A percentile compares a stretch with the other conserved stretches of the same genome.
These are phyloP conservation scores for Erythrocercus mccallii DNA, from an alignment of 2,113 vertebrate genomes.

Conservation along the genomic window DNA sequence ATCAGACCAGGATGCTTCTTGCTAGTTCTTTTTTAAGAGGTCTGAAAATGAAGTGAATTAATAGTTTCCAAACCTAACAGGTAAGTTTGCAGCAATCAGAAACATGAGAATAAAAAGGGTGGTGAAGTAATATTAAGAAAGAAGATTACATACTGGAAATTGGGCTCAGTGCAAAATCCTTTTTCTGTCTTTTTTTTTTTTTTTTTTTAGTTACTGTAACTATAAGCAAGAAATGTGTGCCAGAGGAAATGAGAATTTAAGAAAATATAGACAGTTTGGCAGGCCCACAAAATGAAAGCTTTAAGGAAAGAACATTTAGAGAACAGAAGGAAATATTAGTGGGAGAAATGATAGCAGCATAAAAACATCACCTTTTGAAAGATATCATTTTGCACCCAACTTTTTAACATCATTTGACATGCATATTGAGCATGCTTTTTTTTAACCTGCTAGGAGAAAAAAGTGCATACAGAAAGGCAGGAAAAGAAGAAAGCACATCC, in stretches of 20 bases:
- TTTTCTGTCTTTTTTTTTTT: neutral
- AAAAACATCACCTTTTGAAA: conserved; percentile 1
- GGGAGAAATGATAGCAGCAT: conserved; percentile 13
- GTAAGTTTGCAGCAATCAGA: conserved; percentile 40
- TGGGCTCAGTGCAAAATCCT: conserved; percentile 41
- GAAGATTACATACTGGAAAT: conserved; percentile 63
- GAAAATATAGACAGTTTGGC: conserved; percentile 65
- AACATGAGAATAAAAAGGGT: conserved; percentile 38
- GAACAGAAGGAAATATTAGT: conserved; percentile 56
- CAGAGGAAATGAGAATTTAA: conserved; percentile 71
- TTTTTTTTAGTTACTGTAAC: conserved; percentile 22
- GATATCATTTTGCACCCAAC: neutral
- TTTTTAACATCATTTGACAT: neutral
- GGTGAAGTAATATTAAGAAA: conserved; percentile 56
- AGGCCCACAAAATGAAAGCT: conserved; percentile 44
- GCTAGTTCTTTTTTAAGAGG: neutral
- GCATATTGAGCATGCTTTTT: neutral
- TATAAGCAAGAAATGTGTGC: conserved; percentile 38
- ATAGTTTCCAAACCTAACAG: conserved; percentile 42
- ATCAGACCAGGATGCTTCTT: neutral
- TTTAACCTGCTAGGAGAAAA: neutral
- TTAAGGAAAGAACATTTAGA: conserved; percentile 53
- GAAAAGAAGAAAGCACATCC: neutral
- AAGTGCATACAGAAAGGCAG: neutral
- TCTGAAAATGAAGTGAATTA: conserved; percentile 25